Evolutionary conservation across 2,797 vertebrate species (phyloP), one percentile per base, ranked within the genome.

Genomic region (Peromyscus melanophrys): DNA sequence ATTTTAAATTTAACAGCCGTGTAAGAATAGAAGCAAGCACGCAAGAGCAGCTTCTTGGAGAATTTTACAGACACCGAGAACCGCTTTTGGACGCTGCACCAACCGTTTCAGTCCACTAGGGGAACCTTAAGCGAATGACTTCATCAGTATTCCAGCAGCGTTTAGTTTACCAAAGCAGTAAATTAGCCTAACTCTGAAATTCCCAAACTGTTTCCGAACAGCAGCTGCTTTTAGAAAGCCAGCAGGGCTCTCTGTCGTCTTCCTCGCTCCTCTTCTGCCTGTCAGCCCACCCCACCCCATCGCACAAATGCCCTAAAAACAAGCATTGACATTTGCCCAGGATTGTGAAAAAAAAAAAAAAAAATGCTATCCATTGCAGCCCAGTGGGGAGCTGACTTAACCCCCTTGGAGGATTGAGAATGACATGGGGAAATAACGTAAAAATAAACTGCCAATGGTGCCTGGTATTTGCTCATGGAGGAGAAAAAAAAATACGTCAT

Each of bases 71-170:
- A 89, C 10, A 19, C 3, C 78, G 25, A 86, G 46, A 96, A 95
- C 82, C 59, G 90, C 73, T 92, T 93, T 78, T 83, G 92, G 78
- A 90, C 92, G 49, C 37, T 92, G 57, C 16, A 40, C 23, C 55
- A 77, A 75, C 52, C 80, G 90, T 93, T 95, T 96, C 29, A 92
- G 78, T 91, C 82, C 86, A 91, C 78, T 69, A 92, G 93, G 90
- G 92, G 73, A 96, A 92, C 92, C 67, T 82, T 97, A 94, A 96
- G 90, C 59, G 95, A 97, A 94, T 84, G 80, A 94, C 65, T 77
- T 55, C 65, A 77, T 84, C 69, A 31, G 31, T 46, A 59, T 95
- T 97, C 75, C 65, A 59, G 46, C 29, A 80, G 37, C n/a, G 71
- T 67, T 96, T 83, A n/a, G 63, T 94, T 98, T 92, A 94, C 77